Conservation (phyloP, 1,140 invertebrate genomes). For the Tenebrio molitor region DNA sequence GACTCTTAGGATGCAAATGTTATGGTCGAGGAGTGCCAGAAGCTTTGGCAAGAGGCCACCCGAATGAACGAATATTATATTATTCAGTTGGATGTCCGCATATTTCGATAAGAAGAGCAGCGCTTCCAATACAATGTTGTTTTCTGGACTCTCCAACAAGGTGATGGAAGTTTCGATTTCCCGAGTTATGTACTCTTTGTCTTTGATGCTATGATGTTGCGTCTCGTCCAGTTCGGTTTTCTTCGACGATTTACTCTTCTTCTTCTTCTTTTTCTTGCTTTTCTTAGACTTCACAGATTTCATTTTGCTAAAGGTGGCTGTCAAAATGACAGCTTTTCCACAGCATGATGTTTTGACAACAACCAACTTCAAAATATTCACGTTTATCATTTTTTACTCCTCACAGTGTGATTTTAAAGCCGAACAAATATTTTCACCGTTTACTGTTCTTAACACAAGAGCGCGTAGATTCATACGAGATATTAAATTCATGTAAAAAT, state of each 20-base stretch:
- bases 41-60: conserved; percentile 53
- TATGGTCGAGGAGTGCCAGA: conserved; percentile 50
- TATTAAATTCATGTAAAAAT: too few species aligned
- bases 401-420: too few species aligned
- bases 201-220: conserved; percentile 53
- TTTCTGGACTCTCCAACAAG: conserved; percentile 58
- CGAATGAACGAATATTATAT: conserved; percentile 50
- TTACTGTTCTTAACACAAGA: too few species aligned
- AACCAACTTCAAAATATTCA: too few species aligned
- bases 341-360: too few species aligned
- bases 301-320: too few species aligned
- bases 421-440: too few species aligned
- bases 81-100: conserved; percentile 54
- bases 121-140: conserved; percentile 56
- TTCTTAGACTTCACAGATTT: conserved; percentile 21
- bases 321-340: too few species aligned
- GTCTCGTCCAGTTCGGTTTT: conserved; percentile 47
- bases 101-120: conserved; percentile 59
- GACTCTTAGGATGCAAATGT: conserved; percentile 56
- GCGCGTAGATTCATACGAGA: too few species aligned
- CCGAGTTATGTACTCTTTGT: conserved; percentile 55
- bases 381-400: too few species aligned
- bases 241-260: conserved; percentile 13
- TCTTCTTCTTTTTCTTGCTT: background rate
- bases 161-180: conserved; percentile 59